Evolutionary conservation across 2,797 vertebrate genomes (phyloP), one percentile per base, ranked within the genome.

Genomic region (Eulemur albifrons): DNA sequence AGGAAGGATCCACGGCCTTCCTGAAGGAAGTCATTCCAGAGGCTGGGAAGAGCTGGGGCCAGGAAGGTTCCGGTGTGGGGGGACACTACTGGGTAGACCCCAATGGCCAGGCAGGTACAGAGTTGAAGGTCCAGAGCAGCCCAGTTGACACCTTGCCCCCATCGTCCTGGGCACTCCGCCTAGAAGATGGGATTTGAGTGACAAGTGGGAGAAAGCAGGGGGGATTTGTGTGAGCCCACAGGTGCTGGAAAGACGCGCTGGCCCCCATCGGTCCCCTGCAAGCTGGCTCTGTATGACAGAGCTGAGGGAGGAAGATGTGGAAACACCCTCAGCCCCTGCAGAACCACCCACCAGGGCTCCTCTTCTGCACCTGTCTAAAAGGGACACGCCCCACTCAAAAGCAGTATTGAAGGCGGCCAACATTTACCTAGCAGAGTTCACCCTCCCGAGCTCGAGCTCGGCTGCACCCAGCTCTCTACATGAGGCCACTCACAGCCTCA

Each of bases 331-430:
- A 32, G 38, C 23, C 93, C 65, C 93, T 61, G 93, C 91, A 96
- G 88, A 98, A 92, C 94, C 94, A 69, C 97, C 96, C 91, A 91
- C 96, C 63, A 35, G 67, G 82, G 57, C 77, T 89, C 82, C 59
- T 73, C 93, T 63, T 35, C 45, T 17, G 92, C 95, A 93, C 87
- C 87, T 59, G 70, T 63, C 86, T 92, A 35, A 45, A 32, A 30
- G 79, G 65, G 95, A 96, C 96, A 95, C 88, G 48, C 93, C 95
- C 95, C 96, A 52, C 83, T 94, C 86, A 32, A 77, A 80, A 48
- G 65, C 89, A 7, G 18, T 25, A 9, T 2, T 30, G 65, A 80
- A 88, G n/a, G 79, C 2, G 27, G 21, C 79, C 43, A 1, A 52
- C 35, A 35, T 72, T 77, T 27, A 57, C 73, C 65, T 5, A 1